Percentiles rank a stretch among this genome's conserved stretches.
Conservation (phyloP, 2,113 vertebrate genomes). For the Bujurquina vittata region DNA sequence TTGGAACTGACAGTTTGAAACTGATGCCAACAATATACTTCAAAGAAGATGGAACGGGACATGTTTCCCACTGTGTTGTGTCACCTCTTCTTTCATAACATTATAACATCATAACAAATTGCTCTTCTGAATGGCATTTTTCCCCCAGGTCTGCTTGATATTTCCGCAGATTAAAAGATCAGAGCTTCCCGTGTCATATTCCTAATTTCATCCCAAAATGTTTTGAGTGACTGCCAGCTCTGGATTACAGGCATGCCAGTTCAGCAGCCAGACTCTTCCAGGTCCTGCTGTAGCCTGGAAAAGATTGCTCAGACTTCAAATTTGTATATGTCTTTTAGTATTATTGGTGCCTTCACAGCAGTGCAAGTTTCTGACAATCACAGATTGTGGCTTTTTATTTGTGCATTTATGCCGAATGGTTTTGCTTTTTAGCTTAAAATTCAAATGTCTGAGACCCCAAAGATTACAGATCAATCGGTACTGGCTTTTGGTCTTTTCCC, state of each 20-base stretch:
- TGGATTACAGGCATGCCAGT: not conserved
- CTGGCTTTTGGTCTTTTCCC: not conserved
- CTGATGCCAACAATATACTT: not conserved
- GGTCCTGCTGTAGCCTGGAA: not conserved
- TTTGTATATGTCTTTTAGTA: not conserved
- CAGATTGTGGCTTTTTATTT: not conserved
- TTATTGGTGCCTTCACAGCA: not conserved
- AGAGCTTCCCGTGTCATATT: too few relatives aligned
- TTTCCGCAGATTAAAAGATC: not conserved
- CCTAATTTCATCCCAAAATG: not conserved
- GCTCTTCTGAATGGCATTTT: not conserved
- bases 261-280: not conserved
- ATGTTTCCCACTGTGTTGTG: not conserved
- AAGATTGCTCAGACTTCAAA: not conserved
- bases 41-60: not conserved
- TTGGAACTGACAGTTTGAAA: not conserved
- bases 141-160: not conserved
- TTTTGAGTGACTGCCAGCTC: not conserved
- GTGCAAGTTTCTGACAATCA: not conserved
- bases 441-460: not conserved
- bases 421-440: not conserved
- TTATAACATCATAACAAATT: not conserved
- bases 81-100: not conserved
- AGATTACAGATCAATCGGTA: not conserved
- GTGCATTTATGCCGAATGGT: not conserved